A percentile compares a stretch with the other conserved stretches of the same genome.
These are phyloP conservation scores for Cyphomyrmex costatus DNA, from an alignment of 1,140 invertebrate species.

Conservation along the genomic window DNA sequence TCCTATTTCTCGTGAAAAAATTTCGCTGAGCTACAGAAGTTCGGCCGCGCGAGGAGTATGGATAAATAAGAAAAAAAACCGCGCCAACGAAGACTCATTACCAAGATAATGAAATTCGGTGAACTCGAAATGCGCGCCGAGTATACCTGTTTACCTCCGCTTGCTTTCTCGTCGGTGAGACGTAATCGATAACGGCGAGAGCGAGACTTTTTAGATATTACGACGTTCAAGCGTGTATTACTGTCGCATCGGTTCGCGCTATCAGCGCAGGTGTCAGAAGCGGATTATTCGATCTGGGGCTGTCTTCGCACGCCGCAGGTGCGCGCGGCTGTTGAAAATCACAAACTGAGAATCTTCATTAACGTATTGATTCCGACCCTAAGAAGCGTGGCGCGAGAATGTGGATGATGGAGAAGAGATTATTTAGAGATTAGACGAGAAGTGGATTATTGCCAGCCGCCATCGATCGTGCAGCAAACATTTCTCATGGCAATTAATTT, in stretches of 20 bases:
- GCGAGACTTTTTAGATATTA: conserved; percentile 19
- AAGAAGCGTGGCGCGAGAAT: background rate
- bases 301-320: background rate
- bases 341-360: conserved; percentile 1
- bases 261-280: background rate
- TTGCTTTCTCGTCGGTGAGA: conserved; percentile 30
- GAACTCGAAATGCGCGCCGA: conserved; percentile 49
- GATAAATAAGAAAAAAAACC: conserved; percentile 49
- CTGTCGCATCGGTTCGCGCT: conserved; percentile 5
- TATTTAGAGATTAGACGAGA: background rate
- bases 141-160: conserved; percentile 3
- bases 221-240: conserved; percentile 37
- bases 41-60: conserved; percentile 22
- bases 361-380: conserved; percentile 1
- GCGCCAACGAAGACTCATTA: conserved; percentile 51
- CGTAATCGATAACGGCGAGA: conserved; percentile 49
- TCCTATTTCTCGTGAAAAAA: conserved; percentile 50
- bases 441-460: background rate
- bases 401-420: background rate
- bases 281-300: conserved; percentile 1
- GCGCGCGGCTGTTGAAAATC: background rate
- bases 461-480: background rate
- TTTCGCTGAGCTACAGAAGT: conserved; percentile 32
- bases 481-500: conserved; percentile 24
- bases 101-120: conserved; percentile 51